These are phyloP conservation scores for Disparrhopalites patrizii DNA, from an alignment of 2,888 invertebrate species.

Conservation along the genomic window DNA sequence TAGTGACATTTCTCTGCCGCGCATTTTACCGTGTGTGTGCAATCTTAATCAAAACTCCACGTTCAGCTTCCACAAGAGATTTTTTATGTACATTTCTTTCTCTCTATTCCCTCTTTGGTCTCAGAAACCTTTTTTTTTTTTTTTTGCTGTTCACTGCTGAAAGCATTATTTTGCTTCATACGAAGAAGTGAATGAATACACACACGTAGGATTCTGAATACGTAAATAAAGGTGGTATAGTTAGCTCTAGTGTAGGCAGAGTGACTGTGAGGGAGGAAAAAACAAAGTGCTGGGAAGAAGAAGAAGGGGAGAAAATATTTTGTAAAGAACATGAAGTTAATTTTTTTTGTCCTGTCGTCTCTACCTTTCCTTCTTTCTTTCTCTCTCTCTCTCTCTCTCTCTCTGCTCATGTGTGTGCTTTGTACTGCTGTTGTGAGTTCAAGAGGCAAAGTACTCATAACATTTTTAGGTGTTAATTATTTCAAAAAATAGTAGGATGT, in stretches of 20 bases:
- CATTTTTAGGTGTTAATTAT: conserved; percentile 37
- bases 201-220: too few relatives aligned
- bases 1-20: too few relatives aligned
- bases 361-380: not conserved
- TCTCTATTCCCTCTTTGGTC: too few relatives aligned
- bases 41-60: too few relatives aligned
- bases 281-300: conserved; percentile 1
- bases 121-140: too few relatives aligned
- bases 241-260: not conserved
- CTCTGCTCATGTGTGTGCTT: conserved; percentile 11
- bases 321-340: not conserved
- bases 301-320: not conserved
- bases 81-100: too few relatives aligned
- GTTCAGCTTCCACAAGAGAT: too few relatives aligned
- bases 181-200: too few relatives aligned
- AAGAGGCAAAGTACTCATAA: conserved; percentile 38
- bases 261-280: not conserved
- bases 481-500: conserved; percentile 29
- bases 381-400: not conserved
- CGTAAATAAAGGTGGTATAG: not conserved
- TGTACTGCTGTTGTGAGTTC: conserved; percentile 6
- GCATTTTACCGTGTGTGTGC: too few relatives aligned
- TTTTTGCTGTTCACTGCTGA: too few relatives aligned
- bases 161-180: too few relatives aligned
- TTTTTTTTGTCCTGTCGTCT: not conserved